These are phyloP conservation scores for Solen grandis DNA, from an alignment of 1,140 invertebrate species.

Conservation along the genomic window DNA sequence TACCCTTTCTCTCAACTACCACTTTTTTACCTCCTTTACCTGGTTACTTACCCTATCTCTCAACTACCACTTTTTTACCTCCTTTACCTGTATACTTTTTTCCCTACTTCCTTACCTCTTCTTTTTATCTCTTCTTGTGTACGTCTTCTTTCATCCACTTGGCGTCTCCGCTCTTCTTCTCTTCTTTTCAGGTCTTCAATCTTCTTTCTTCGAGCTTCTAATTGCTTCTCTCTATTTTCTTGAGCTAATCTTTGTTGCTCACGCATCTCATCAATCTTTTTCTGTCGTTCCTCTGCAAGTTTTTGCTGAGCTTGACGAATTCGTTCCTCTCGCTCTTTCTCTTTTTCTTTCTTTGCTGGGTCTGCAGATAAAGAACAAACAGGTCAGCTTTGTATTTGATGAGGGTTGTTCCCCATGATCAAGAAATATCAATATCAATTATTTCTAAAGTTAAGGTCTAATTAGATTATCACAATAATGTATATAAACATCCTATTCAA, in stretches of 20 bases:
- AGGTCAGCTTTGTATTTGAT: not conserved
- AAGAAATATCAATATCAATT: not conserved
- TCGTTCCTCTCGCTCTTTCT: slow-evolving; percentile 74
- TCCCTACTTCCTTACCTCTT: too few relatives aligned
- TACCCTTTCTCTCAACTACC: too few relatives aligned
- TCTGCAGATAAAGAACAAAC: slow-evolving; percentile 55
- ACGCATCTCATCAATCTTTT: slow-evolving; percentile 75
- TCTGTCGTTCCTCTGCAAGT: slow-evolving; percentile 71
- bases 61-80: too few relatives aligned
- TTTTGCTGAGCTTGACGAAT: slow-evolving; percentile 69
- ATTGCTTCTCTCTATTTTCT: slow-evolving; percentile 75
- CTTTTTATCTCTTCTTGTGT: slow-evolving; percentile 70
- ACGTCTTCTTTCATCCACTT: slow-evolving; percentile 73
- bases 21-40: too few relatives aligned
- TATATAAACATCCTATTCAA: too few relatives aligned
- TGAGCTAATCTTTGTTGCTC: slow-evolving; percentile 75
- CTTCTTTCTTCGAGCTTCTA: slow-evolving; percentile 73
- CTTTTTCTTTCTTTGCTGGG: slow-evolving; percentile 69
- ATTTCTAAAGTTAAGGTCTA: too few relatives aligned
- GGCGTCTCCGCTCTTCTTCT: slow-evolving; percentile 71
- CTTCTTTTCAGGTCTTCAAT: slow-evolving; percentile 76
- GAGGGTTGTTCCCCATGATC: not conserved
- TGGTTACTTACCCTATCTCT: too few relatives aligned
- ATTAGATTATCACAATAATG: too few relatives aligned
- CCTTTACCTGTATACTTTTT: too few relatives aligned